These are phyloP conservation scores for Reticulitermes lucifugus DNA, from an alignment of 2,888 invertebrate genomes.

Conservation along the genomic window DNA sequence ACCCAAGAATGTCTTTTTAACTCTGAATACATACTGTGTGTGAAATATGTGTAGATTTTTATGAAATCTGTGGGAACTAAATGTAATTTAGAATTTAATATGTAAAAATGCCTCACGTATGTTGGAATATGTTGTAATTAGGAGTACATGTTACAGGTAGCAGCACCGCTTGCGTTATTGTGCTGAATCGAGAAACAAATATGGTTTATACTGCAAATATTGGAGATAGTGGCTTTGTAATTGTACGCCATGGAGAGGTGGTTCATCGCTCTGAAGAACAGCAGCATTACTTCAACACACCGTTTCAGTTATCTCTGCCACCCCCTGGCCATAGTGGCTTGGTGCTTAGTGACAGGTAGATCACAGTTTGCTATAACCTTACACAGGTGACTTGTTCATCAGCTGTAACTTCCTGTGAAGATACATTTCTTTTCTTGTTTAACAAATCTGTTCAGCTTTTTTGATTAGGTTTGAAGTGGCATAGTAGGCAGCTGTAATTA, in stretches of 20 bases:
- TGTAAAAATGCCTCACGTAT: background rate
- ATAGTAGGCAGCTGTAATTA: too few relatives aligned
- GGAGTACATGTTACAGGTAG: slow-evolving; percentile 74
- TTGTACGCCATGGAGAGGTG: slow-evolving; percentile 87
- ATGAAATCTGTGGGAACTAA: too few relatives aligned
- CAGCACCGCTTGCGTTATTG: slow-evolving; percentile 97
- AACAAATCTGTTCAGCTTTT: too few relatives aligned
- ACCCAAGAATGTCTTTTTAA: too few relatives aligned
- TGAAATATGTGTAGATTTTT: too few relatives aligned
- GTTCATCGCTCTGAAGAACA: slow-evolving; percentile 96
- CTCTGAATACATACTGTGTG: too few relatives aligned
- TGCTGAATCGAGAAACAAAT: slow-evolving; percentile 89
- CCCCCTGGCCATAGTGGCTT: slow-evolving; percentile 90
- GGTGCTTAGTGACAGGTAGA: slow-evolving; percentile 89
- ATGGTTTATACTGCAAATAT: slow-evolving; percentile 96
- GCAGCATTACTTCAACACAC: slow-evolving; percentile 99
- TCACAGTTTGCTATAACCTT: background rate
- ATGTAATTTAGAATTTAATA: too few relatives aligned
- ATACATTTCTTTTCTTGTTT: too few relatives aligned
- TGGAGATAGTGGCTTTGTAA: slow-evolving; percentile 98
- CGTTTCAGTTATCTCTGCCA: slow-evolving; percentile 95
- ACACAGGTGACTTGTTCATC: too few relatives aligned
- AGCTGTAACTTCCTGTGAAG: too few relatives aligned
- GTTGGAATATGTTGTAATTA: background rate
- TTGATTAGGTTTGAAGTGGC: too few relatives aligned